These are phyloP conservation scores for Drosophila stalkeri DNA, from an alignment of 2,888 invertebrate genomes.

Conservation along the genomic window DNA sequence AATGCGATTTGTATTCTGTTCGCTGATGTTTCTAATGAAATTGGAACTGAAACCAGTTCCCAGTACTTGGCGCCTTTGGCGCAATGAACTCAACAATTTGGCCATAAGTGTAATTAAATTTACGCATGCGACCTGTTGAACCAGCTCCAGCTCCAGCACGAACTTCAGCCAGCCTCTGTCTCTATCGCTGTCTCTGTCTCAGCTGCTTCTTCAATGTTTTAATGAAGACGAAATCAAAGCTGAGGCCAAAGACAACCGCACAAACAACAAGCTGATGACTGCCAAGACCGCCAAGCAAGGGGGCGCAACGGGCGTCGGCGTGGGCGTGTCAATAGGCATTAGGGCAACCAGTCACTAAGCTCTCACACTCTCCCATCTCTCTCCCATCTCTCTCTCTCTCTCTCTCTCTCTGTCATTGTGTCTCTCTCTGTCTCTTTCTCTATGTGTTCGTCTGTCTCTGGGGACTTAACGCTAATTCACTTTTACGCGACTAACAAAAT, in stretches of 20 bases:
- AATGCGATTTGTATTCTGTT: background rate
- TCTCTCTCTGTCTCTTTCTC: no score
- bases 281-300: background rate
- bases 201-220: constrained; percentile 23
- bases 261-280: background rate
- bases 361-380: background rate
- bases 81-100: constrained; percentile 37
- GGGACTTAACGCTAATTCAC: constrained; percentile 70
- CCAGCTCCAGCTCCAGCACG: constrained; percentile 1
- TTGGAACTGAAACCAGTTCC: constrained; percentile 33
- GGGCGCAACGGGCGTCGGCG: background rate
- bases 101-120: constrained; percentile 74
- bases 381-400: no score
- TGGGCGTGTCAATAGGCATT: constrained; percentile 46
- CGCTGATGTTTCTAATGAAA: constrained; percentile 46
- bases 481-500: constrained; percentile 70
- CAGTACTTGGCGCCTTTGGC: constrained; percentile 20
- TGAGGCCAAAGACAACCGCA: constrained; percentile 3
- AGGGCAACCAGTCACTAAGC: constrained; percentile 31
- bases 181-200: background rate
- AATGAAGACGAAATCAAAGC: constrained; percentile 60
- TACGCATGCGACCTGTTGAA: constrained; percentile 42
- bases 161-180: background rate
- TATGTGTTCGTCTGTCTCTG: constrained; percentile 22
- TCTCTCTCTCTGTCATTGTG: no score